Evolutionary conservation across 2,113 vertebrate genomes (phyloP).

Genomic region (Egretta garzetta): DNA sequence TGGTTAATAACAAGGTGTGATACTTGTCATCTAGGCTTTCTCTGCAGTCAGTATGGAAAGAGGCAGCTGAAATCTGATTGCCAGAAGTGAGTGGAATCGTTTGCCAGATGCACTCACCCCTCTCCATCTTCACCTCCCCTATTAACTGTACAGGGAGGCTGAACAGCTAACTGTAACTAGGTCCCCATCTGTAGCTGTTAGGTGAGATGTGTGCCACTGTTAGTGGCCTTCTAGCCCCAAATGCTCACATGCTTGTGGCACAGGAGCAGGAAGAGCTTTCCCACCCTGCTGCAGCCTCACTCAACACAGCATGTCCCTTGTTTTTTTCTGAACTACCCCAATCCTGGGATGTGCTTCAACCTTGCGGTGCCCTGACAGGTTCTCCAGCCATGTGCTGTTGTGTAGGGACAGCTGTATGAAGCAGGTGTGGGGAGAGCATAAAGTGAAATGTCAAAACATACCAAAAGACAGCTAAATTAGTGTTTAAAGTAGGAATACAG

Average conservation of each 20-base stretch:
- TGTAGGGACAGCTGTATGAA: background rate
- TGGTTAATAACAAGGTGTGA: background rate
- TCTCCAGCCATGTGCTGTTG: background rate
- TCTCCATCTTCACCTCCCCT: background rate
- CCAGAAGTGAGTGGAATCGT: background rate
- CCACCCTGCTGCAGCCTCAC: background rate
- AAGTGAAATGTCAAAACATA: background rate
- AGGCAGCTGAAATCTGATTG: background rate
- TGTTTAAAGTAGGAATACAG: background rate
- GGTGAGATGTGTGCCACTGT: background rate
- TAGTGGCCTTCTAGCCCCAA: background rate
- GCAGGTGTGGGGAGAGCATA: background rate
- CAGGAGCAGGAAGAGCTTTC: background rate
- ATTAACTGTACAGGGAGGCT: background rate
- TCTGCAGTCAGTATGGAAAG: background rate
- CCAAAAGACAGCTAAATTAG: background rate
- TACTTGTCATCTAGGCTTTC: background rate
- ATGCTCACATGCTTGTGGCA: fast-evolving
- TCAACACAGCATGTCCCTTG: background rate
- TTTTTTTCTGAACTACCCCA: background rate
- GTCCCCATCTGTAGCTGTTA: background rate
- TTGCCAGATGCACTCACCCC: background rate
- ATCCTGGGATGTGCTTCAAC: background rate
- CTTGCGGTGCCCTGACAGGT: fast-evolving
- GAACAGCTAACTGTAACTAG: background rate